Percentiles rank a stretch among this genome's conserved stretches.
These are phyloP conservation scores for Jacana jacana DNA, from an alignment of 2,113 vertebrate genomes.

Conservation along the genomic window DNA sequence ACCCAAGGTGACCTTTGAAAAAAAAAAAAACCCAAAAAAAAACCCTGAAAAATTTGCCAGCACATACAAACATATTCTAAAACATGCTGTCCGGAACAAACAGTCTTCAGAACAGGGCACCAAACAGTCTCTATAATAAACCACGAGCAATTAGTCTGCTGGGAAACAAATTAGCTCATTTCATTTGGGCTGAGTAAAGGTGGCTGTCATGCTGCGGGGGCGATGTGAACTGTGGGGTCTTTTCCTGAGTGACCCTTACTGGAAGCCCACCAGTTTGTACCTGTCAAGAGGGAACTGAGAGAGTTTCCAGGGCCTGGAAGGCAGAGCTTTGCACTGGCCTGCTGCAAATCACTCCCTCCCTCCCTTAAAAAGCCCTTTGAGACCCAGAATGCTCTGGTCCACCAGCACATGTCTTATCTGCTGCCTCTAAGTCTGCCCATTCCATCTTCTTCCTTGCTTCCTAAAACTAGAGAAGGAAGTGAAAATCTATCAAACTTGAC, in stretches of 20 bases:
- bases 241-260: not conserved
- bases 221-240: not conserved
- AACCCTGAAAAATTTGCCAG: conserved; percentile 54
- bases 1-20: conserved; percentile 50
- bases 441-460: not conserved
- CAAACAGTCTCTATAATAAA: conserved; percentile 55
- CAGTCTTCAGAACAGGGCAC: conserved; percentile 59
- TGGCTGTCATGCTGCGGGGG: not conserved
- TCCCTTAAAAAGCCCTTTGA: not conserved
- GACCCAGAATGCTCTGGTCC: not conserved
- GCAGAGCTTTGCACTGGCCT: not conserved
- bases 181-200: conserved; percentile 4
- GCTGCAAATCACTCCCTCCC: not conserved
- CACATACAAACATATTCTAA: conserved; percentile 66
- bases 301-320: not conserved
- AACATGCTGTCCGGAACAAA: conserved; percentile 61
- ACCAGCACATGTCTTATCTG: not conserved
- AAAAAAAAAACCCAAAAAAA: not conserved
- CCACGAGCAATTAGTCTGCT: conserved; percentile 50
- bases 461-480: not conserved
- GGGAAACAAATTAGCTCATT: conserved; percentile 38
- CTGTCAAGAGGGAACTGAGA: not conserved
- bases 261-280: not conserved
- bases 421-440: not conserved
- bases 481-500: not conserved